Base-by-base conservation (phyloP, 1,140 invertebrate species). In the Trichoplusia ni region DNA sequence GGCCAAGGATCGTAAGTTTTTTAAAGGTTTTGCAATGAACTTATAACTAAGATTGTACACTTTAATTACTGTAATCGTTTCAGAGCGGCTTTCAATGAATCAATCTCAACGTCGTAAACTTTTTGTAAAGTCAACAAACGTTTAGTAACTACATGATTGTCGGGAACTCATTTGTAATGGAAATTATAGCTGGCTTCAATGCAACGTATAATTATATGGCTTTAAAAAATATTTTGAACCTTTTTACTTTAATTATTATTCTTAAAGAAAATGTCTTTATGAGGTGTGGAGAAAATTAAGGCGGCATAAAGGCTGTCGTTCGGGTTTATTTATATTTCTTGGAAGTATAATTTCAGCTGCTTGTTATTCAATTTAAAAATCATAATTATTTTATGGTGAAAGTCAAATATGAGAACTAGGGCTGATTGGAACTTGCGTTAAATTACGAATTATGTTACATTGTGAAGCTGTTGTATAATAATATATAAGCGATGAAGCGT, bases 21-120 rank as follows among this genome's bases (percentile, higher is more conserved):
- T 58, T 9, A 44, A 53, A 2, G n/a, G 44, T 59, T 59, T 59
- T 6, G 54, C 21, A 59, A 59, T 40, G 19, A 44, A 29, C 38
- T 56, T 59, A 37, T 29, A 59, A 59, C 54, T 44, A 59, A 59
- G 40, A 59, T 8, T 49, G 11, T 25, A 59, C 54, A 59, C 25
- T 59, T 59, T 59, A 59, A 59, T 59, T 59, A 59, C 54, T 59
- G 11, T 59, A 59, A 59, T 59, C 44, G 54, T 59, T 25, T 44
- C 21, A 29, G 16, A 59, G 13, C 27, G 35, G 16, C 23, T 44
- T 44, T 59, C 37, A 59, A 59, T 44, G 54, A 44, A 59, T 44
- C 54, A 31, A 40, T 44, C 16, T 31, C 2, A 8, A 7, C 13
- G 25, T 4, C 31, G 4, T n/a, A 44, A 25, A 4, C 35, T 59